Base-by-base conservation (phyloP, 2,113 vertebrate species). In the Barnardius zonarius region DNA sequence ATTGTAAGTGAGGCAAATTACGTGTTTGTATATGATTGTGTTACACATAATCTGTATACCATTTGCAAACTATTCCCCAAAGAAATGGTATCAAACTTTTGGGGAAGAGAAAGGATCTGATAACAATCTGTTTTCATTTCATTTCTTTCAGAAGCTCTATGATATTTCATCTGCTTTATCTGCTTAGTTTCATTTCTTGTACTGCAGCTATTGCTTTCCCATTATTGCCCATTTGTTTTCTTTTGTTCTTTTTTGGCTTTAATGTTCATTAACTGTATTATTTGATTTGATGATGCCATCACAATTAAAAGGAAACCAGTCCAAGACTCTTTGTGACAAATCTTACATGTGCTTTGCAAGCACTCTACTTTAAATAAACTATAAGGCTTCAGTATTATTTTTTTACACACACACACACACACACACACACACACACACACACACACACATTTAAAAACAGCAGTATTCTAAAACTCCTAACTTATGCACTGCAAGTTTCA, bases 11-110 rank as follows among this genome's bases (percentile, higher is more conserved):
- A 97, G 92, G 95, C 91, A 97, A 97, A 98, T 96, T 97, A 86
- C 86, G 49, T 97, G 92, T 95, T 95, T 97, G 94, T 97, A 97
- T 97, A 97, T 87, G 95, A 92, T 96, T 97, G 93, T 97, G 92
- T 96, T 96, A 96, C 88, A 96, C 94, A 92, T 96, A 97, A 96
- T 97, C 95, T 94, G 97, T 97, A 95, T 95, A 98, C 97, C 49
- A 97, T 97, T 98, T 98, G 96, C 93, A 98, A 98, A 98, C 91
- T 93, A 97, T 98, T 98, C 94, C 96, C 97, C 82, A 95, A 97
- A 97, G 97, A 98, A 98, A 97, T 86, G 37, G 75, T 96, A 98
- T 97, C 95, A 96, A 98, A 98, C 94, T 98, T 97, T 97, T 95
- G 30, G n/a, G 62, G 88, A 94, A 93, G 70, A 95, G 91, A 92